Conservation (phyloP, 2,797 vertebrate genomes). For the Menidia menidia region DNA sequence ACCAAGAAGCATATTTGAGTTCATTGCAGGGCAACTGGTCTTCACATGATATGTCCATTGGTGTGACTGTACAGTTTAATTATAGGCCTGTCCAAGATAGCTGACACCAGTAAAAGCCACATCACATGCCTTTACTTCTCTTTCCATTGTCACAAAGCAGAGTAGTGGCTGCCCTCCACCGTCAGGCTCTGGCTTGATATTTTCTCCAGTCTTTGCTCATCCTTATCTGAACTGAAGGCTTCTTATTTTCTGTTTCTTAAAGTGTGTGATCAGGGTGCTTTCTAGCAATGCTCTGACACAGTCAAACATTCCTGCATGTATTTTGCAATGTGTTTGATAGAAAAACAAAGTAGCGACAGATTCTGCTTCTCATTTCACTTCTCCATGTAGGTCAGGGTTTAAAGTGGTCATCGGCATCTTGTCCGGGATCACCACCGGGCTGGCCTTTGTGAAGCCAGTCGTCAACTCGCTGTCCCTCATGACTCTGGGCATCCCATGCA, state of each 20-base stretch:
- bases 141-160: slow-evolving; percentile 56
- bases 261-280: background rate
- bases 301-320: background rate
- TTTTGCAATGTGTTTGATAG: slow-evolving; percentile 14
- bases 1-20: background rate
- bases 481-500: slow-evolving; percentile 96
- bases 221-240: slow-evolving; percentile 6
- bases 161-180: slow-evolving; percentile 26
- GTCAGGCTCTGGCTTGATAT: slow-evolving; percentile 21
- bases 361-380: slow-evolving; percentile 22
- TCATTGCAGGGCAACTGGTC: slow-evolving; percentile 10
- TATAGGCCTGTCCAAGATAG: slow-evolving; percentile 73
- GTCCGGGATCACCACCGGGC: slow-evolving; percentile 91
- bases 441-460: slow-evolving; percentile 95
- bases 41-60: slow-evolving; percentile 44
- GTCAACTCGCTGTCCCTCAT: slow-evolving; percentile 96
- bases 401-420: slow-evolving; percentile 93
- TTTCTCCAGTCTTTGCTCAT: background rate
- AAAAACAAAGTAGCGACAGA: background rate
- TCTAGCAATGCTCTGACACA: slow-evolving; percentile 2
- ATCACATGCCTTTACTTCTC: slow-evolving; percentile 76
- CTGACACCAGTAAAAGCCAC: slow-evolving; percentile 69
- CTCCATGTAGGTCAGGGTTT: slow-evolving; percentile 88
- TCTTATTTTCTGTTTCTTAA: slow-evolving; percentile 1
- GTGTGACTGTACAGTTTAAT: slow-evolving; percentile 62